These are phyloP conservation scores for Drosophila lacertosa DNA, from an alignment of 1,140 invertebrate genomes.

Conservation along the genomic window DNA sequence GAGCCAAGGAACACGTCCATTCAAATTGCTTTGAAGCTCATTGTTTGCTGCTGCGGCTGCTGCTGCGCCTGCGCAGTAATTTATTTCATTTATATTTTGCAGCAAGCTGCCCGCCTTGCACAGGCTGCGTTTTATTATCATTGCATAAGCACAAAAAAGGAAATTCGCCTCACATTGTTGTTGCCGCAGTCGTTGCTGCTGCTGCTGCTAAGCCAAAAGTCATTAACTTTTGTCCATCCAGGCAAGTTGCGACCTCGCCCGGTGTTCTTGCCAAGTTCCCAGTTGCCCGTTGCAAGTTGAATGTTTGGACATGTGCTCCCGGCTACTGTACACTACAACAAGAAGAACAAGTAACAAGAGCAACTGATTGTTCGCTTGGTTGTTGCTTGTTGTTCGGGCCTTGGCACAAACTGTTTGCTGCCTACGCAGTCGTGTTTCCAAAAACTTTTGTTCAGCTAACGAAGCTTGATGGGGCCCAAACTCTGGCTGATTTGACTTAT, in stretches of 20 bases:
- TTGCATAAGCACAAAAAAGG: conserved; percentile 67
- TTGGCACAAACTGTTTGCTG: conserved; percentile 12
- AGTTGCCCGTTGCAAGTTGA: conserved; percentile 38
- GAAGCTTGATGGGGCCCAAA: conserved; percentile 19
- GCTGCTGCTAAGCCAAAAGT: conserved; percentile 31
- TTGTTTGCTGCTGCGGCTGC: conserved; percentile 47
- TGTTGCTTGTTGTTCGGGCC: background rate
- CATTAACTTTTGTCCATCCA: conserved; percentile 51
- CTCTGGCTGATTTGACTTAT: conserved; percentile 23
- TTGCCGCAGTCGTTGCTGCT: conserved; percentile 35
- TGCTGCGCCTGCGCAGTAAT: conserved; percentile 72
- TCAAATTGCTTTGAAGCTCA: conserved; percentile 65
- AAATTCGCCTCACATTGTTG: conserved; percentile 59
- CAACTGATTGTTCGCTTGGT: conserved; percentile 16
- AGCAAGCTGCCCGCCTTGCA: background rate
- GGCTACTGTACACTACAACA: conserved; percentile 59
- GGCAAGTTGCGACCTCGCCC: conserved; percentile 21
- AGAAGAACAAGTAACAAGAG: conserved; percentile 8
- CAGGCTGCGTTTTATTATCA: conserved; percentile 73
- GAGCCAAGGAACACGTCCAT: conserved; percentile 58
- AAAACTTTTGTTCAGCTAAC: conserved; percentile 10
- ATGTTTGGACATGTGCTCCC: conserved; percentile 67
- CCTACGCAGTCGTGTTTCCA: conserved; percentile 39
- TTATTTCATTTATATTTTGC: conserved; percentile 74
- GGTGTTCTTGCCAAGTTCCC: conserved; percentile 29